Evolutionary conservation across 1,140 invertebrate genomes (phyloP), one percentile per base, ranked within the genome.

Genomic region (Orius insidiosus): DNA sequence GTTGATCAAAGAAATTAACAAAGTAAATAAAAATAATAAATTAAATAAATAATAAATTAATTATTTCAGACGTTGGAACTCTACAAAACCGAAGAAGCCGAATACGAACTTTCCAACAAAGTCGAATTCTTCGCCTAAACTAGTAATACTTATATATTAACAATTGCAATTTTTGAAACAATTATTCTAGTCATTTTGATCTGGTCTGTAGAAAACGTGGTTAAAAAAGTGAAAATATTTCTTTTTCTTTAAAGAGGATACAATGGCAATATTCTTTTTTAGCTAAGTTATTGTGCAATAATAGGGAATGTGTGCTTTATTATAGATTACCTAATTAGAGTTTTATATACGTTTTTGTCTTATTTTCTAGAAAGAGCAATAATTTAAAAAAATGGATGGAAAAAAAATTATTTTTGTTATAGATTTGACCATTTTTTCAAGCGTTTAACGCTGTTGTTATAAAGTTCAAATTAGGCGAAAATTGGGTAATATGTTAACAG

Each of bases 1-100:
- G 56, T 68, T 97, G 52, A 72, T 76, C 46, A 87, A 86, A 61
- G 90, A 95, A 63, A 80, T 90, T 57, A 84, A 90, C 60, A 85
- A 80, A 68, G 88, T 92, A 64, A 71, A 70, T 66, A 18, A 10
- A 10, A 3, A 42, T n/a, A 41, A n/a, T 14, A 2, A 36, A 3
- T 13, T 9, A 14, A 36, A 36, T 37, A n/a, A 9, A 18, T 7
- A 16, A 9, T 36, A 19, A 30, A 33, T 37, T 44, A 57, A 52
- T 49, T 59, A 58, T 75, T 74, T 39, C 70, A 93, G 85, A 75
- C 89, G 55, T 76, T 94, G 63, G 88, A 95, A 63, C 81, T 92
- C 72, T 90, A 90, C 70, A 88, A 90, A 66, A 87, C 89, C 67
- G 86, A 88, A 65, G 88, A 94, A 63, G 75, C 86, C 52, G 86